phyloP scores from a whole-genome alignment of 1,140 invertebrate genomes.

The Adelges cooleyi region DNA sequence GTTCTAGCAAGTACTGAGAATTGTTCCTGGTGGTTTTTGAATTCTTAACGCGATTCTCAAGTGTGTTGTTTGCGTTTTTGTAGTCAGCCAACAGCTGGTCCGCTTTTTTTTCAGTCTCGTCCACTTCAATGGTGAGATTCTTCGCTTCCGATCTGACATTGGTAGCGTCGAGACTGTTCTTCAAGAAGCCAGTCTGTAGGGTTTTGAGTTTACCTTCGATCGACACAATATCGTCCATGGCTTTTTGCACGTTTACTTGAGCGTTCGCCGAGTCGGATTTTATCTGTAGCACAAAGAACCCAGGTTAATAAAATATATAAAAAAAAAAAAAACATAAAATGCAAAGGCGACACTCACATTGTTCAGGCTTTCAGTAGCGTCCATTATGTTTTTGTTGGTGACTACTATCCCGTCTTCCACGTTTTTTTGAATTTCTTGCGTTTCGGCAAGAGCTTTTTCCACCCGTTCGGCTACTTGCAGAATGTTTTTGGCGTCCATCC shows the following conservation, averaged over 20 bases:
- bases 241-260: slow-evolving; percentile 57
- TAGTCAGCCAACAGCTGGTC: slow-evolving; percentile 47
- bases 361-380: slow-evolving; percentile 60
- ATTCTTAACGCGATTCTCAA: slow-evolving; percentile 49
- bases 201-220: slow-evolving; percentile 54
- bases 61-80: slow-evolving; percentile 44
- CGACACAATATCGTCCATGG: slow-evolving; percentile 52
- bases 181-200: slow-evolving; percentile 61
- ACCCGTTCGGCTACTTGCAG: slow-evolving; percentile 48
- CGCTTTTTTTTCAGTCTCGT: slow-evolving; percentile 44
- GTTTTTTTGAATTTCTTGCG: slow-evolving; percentile 59
- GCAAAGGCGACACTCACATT: too few species aligned
- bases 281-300: slow-evolving; percentile 43
- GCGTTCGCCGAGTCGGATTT: slow-evolving; percentile 58
- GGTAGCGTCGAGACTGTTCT: slow-evolving; percentile 54
- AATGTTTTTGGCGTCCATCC: slow-evolving; percentile 43
- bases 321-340: neutral
- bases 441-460: slow-evolving; percentile 49
- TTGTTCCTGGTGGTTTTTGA: slow-evolving; percentile 55
- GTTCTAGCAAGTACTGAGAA: slow-evolving; percentile 57
- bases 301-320: slow-evolving; percentile 18
- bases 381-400: slow-evolving; percentile 63
- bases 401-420: slow-evolving; percentile 66
- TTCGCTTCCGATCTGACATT: slow-evolving; percentile 47
- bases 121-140: slow-evolving; percentile 45